Evolutionary conservation across 2,113 vertebrate species (phyloP).

Genomic region (Myotis brandtii): DNA sequence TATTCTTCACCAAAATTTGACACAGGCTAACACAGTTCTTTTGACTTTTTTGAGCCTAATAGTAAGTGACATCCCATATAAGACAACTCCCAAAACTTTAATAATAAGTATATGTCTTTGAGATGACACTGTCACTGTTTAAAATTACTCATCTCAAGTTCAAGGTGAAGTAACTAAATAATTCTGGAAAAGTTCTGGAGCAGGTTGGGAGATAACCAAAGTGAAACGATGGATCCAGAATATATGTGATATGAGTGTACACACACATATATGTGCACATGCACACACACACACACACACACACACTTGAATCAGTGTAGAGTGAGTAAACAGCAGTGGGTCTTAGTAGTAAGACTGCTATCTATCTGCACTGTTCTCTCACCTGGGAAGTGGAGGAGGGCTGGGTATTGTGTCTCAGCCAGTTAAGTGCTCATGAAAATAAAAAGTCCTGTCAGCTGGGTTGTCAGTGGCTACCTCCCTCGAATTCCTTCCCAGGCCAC

Average conservation of each 20-base stretch:
- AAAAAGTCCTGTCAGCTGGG: background rate
- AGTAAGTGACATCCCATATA: background rate
- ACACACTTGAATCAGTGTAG: background rate
- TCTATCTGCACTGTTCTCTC: background rate
- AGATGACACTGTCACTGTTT: background rate
- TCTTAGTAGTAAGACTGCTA: background rate
- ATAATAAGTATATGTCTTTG: background rate
- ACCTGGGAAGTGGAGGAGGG: background rate
- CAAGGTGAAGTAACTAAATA: background rate
- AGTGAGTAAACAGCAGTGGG: background rate
- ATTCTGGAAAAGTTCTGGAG: background rate
- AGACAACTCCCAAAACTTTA: background rate
- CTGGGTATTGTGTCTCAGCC: background rate
- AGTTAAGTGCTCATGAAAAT: background rate
- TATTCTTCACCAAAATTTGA: background rate
- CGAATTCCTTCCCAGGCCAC: background rate
- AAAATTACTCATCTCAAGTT: background rate
- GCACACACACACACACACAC: rapidly evolving
- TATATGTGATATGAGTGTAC: rapidly evolving
- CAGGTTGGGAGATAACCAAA: background rate
- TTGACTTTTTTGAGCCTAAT: background rate
- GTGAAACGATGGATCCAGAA: background rate
- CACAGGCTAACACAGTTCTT: background rate
- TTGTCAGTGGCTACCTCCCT: background rate
- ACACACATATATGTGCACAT: rapidly evolving